Evolutionary conservation across 2,888 invertebrate species (phyloP).

Genomic region (Resseliella maxima): DNA sequence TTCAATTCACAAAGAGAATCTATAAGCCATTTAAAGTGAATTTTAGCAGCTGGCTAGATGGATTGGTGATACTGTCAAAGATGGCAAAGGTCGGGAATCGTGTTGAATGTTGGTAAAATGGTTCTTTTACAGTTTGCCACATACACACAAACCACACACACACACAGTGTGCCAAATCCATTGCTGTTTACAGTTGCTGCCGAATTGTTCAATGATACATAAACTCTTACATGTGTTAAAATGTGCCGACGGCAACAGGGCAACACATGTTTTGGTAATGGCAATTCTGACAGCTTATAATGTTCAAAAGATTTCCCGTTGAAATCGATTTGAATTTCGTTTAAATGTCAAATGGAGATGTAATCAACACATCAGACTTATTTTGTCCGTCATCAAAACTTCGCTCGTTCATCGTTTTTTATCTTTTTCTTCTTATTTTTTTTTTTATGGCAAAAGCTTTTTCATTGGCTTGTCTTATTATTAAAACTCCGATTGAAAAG

Average conservation of each 20-base stretch:
- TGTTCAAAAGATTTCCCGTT: background rate
- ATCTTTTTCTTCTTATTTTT: background rate
- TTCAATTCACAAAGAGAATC: background rate
- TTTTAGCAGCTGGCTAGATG: background rate
- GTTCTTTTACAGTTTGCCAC: background rate
- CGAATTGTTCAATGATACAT: slow-evolving; percentile 26
- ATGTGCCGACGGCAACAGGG: background rate
- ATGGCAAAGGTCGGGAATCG: background rate
- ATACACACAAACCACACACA: background rate
- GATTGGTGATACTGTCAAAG: background rate
- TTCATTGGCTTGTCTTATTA: background rate
- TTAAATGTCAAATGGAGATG: slow-evolving; percentile 35
- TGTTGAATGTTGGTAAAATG: background rate
- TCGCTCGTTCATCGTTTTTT: background rate
- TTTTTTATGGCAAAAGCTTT: too few species aligned
- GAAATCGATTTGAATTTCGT: slow-evolving; percentile 14
- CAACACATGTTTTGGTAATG: slow-evolving; percentile 33
- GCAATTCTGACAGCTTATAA: slow-evolving; percentile 8
- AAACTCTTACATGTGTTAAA: slow-evolving; percentile 25
- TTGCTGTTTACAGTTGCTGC: background rate
- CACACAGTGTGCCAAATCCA: too few species aligned
- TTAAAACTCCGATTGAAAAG: background rate
- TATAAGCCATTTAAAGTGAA: background rate
- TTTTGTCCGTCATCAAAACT: background rate
- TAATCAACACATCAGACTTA: slow-evolving; percentile 37